Base-by-base conservation (phyloP, 2,113 vertebrate species). In the Ceyx cyanopectus region DNA sequence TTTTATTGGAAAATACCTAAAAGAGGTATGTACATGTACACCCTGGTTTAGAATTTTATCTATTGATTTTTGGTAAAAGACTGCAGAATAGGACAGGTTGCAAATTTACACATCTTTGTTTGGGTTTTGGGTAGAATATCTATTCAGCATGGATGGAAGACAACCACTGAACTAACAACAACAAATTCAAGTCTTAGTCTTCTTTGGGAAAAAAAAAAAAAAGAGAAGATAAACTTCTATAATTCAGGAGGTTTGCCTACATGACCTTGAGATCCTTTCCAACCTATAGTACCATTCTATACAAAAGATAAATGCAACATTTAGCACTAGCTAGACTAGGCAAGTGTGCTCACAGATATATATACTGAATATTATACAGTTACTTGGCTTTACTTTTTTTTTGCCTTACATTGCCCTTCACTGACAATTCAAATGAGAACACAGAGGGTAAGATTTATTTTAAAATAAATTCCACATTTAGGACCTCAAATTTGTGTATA, bases 1-100 rank as follows among this genome's bases (percentile, higher is more conserved):
- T n/a, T n/a, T n/a, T n/a, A n/a, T n/a, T n/a, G n/a, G n/a, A n/a
- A 95, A 90, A 90, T 79, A 92, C 46, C 80, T 94, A 75, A 93
- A 95, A 78, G 37, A 96, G 32, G 14, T 12, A 85, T 92, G 63
- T 37, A 85, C 13, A 37, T 58, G 41, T 37, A 83, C 15, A 73
- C 78, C 57, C 76, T 85, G 19, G 19, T 89, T 95, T 90, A 83
- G 45, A 65, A 87, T 83, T 11, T 60, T 92, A 53, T 41, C 22
- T 89, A 78, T 11, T 60, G 92, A 54, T 37, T 20, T 87, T 50
- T 50, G 11, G 48, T 50, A 90, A 82, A 21, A 75, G 13, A 57
- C 12, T 84, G 37, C 81, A 69, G 54, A 82, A 87, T 60, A 87
- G 16, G 10, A 87, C 7, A 57, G 9, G 14, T 90, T 91, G 54